phyloP scores from a whole-genome alignment of 2,888 invertebrate genomes.

The Andrena minutula region DNA sequence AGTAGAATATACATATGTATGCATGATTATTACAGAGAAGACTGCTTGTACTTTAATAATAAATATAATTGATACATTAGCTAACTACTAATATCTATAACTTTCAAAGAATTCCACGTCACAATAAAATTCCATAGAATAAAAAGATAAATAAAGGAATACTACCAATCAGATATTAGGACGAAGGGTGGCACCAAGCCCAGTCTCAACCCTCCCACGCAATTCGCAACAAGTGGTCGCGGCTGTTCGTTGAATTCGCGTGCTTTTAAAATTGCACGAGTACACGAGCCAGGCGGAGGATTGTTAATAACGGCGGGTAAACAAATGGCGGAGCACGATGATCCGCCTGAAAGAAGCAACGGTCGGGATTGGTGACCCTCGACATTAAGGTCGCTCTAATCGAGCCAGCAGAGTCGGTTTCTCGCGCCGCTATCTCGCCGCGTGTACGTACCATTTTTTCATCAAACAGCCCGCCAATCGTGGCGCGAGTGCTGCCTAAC shows the following conservation, averaged over 20 bases:
- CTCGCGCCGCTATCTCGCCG: constrained; percentile 20
- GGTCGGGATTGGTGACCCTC: constrained; percentile 51
- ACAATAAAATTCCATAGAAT: not conserved
- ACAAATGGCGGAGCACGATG: constrained; percentile 43
- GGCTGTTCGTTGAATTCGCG: not conserved
- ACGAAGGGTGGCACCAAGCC: no score
- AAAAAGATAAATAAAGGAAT: not conserved
- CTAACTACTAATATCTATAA: no score
- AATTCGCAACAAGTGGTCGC: not conserved
- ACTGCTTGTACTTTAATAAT: no score
- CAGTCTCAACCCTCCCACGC: not conserved
- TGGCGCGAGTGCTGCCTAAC: constrained; percentile 32
- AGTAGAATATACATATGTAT: no score
- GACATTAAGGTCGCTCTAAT: constrained; percentile 52
- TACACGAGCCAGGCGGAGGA: not conserved
- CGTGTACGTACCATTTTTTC: constrained; percentile 21
- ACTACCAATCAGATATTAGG: no score
- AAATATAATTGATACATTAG: no score
- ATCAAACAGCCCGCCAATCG: constrained; percentile 33
- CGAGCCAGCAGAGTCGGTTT: constrained; percentile 39
- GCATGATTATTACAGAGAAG: no score
- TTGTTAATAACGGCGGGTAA: constrained; percentile 31
- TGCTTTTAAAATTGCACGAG: not conserved
- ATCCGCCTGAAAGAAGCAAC: constrained; percentile 29
- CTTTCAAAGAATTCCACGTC: not conserved